These are phyloP conservation scores for Aspidoscelis tigris DNA, from an alignment of 2,113 vertebrate genomes.

Conservation along the genomic window DNA sequence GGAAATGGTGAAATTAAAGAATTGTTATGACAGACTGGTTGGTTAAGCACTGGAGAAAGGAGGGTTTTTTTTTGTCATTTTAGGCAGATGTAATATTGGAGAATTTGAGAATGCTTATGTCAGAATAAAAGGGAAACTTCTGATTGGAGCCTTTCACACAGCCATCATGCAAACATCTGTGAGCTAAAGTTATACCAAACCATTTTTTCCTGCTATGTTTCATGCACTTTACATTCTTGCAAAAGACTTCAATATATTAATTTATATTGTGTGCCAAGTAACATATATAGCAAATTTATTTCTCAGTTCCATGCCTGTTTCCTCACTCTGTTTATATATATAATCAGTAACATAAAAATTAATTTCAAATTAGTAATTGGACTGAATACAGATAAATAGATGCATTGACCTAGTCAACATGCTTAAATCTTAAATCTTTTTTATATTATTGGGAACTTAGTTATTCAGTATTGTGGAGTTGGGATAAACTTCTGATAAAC, in stretches of 20 bases:
- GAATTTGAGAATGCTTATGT: too few species aligned
- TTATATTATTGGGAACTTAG: neutral
- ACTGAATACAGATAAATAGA: neutral
- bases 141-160: neutral
- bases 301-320: neutral
- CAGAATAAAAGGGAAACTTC: neutral
- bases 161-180: too few species aligned
- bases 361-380: neutral
- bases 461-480: too few species aligned
- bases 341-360: too few species aligned
- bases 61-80: too few species aligned
- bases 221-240: too few species aligned
- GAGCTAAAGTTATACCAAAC: neutral
- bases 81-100: too few species aligned
- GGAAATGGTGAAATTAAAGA: too few species aligned
- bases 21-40: too few species aligned
- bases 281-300: neutral
- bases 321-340: neutral
- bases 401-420: neutral
- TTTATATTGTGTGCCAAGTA: neutral
- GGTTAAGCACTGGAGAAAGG: too few species aligned
- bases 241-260: neutral
- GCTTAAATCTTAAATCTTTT: neutral
- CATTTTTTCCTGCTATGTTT: constrained; percentile 15
- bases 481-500: too few species aligned